Conservation (phyloP, 1,140 invertebrate genomes). For the Caenorhabditis brenneri region DNA sequence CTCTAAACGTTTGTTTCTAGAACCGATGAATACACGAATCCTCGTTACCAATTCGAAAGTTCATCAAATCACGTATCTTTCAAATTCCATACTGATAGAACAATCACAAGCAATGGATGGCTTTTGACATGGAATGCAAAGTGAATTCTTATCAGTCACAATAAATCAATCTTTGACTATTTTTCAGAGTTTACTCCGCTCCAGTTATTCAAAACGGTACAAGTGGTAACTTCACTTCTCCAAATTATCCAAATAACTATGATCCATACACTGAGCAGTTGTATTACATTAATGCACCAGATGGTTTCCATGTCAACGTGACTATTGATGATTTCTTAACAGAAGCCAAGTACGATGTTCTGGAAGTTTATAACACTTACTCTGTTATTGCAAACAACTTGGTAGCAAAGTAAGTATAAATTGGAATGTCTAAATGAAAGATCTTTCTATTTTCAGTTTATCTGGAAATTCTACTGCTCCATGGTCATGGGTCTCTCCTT, state of each 20-base stretch:
- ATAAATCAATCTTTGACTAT: neutral
- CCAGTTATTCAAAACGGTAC: neutral
- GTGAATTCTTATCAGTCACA: neutral
- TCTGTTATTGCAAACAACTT: neutral
- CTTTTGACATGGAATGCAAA: slow-evolving; percentile 13
- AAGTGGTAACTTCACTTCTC: neutral
- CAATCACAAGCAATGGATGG: slow-evolving; percentile 9
- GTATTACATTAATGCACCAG: neutral
- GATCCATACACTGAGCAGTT: slow-evolving; percentile 2
- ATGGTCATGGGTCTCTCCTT: neutral
- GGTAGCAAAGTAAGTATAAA: neutral
- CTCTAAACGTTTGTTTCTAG: neutral
- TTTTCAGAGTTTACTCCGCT: neutral
- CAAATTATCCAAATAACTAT: slow-evolving; percentile 10
- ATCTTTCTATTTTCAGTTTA: neutral
- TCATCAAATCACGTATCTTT: neutral
- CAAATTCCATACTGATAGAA: slow-evolving; percentile 12
- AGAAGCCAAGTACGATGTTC: neutral
- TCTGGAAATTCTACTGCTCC: neutral
- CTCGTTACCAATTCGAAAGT: slow-evolving; percentile 8
- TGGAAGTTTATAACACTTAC: neutral
- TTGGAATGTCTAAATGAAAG: neutral
- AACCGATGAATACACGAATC: neutral
- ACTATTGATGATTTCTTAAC: slow-evolving; percentile 16
- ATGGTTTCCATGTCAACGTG: slow-evolving; percentile 1